Percentiles rank a stretch among this genome's conserved stretches.
Conservation (phyloP, 2,797 vertebrate genomes). For the Luscinia luscinia region DNA sequence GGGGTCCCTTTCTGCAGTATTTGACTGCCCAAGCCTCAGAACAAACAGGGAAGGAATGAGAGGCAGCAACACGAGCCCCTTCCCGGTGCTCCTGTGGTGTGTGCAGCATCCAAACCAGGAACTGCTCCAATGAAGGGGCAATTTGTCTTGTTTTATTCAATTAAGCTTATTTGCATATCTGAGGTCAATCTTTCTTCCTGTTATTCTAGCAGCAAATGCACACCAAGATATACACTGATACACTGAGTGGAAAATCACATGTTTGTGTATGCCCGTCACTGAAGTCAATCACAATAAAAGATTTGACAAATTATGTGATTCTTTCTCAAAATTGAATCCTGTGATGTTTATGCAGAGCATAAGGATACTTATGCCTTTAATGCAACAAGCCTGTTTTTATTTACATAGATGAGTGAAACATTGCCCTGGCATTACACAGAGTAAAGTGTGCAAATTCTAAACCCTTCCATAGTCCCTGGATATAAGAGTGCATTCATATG, state of each 20-base stretch:
- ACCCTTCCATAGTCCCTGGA: conserved; percentile 52
- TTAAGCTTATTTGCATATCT: conserved; percentile 61
- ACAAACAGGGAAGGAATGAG: neutral
- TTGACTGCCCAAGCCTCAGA: neutral
- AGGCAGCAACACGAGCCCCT: neutral
- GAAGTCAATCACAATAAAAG: conserved; percentile 54
- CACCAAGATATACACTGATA: neutral
- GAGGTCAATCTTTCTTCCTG: conserved; percentile 45
- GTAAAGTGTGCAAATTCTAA: conserved; percentile 67
- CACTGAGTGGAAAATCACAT: conserved; percentile 40
- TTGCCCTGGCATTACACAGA: conserved; percentile 59
- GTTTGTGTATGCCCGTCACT: conserved; percentile 39
- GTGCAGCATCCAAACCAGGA: neutral
- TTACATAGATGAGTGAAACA: conserved; percentile 67
- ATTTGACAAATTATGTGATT: conserved; percentile 61
- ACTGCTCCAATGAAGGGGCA: neutral
- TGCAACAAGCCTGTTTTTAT: conserved; percentile 66
- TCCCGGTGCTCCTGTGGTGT: neutral
- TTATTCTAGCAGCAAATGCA: conserved; percentile 24
- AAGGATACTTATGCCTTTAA: conserved; percentile 57
- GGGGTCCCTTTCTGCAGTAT: neutral
- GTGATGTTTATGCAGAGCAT: conserved; percentile 56
- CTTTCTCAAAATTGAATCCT: conserved; percentile 50
- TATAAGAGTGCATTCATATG: conserved; percentile 66
- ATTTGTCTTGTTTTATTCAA: conserved; percentile 49